phyloP scores from a whole-genome alignment of 2,888 invertebrate genomes.

The Sialis lutaria region DNA sequence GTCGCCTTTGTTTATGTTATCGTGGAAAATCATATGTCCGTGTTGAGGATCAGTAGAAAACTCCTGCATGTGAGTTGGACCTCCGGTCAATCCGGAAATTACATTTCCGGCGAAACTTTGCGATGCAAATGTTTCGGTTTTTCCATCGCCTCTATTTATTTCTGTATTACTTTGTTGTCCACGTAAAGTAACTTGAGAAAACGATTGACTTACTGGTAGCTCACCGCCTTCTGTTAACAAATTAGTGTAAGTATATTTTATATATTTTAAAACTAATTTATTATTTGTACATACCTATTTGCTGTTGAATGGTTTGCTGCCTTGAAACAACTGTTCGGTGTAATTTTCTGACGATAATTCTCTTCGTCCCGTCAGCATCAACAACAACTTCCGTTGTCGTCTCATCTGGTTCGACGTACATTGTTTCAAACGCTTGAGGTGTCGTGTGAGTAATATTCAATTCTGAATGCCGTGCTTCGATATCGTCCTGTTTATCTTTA shows the following conservation, averaged over 20 bases:
- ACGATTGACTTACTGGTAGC: conserved; percentile 41
- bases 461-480: conserved; percentile 39
- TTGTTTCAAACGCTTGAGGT: conserved; percentile 64
- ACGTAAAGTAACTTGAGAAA: conserved; percentile 48
- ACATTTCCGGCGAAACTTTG: conserved; percentile 47
- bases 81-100: conserved; percentile 41
- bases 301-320: conserved; percentile 45
- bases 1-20: conserved; percentile 27
- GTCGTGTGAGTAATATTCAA: conserved; percentile 52
- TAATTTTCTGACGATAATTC: conserved; percentile 59
- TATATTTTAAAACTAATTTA: no score
- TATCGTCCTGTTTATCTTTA: conserved; percentile 28
- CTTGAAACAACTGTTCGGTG: conserved; percentile 47
- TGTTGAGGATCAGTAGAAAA: conserved; percentile 44
- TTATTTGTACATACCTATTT: conserved; percentile 33
- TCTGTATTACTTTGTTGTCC: conserved; percentile 44
- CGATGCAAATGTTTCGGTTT: conserved; percentile 40
- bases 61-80: conserved; percentile 44
- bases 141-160: conserved; percentile 38
- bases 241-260: no score
- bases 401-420: conserved; percentile 66
- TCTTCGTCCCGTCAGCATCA: conserved; percentile 63
- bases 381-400: conserved; percentile 67
- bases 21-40: conserved; percentile 36
- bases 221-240: conserved; percentile 23